Evolutionary conservation across 2,888 invertebrate species (phyloP).

Genomic region (Yponomeuta malinellus): DNA sequence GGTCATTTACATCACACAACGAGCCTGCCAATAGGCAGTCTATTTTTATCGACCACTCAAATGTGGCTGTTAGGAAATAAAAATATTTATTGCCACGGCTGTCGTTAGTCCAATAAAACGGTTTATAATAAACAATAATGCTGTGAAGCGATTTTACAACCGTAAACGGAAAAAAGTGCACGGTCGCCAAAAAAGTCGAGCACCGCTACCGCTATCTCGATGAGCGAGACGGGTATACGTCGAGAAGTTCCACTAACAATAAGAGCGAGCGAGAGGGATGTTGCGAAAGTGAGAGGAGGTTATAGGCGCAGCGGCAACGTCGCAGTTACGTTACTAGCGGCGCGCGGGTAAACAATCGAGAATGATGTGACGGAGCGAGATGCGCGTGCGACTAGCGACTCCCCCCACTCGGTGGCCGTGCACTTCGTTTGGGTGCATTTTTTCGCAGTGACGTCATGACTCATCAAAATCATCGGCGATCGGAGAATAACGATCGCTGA

Average conservation of each 20-base stretch:
- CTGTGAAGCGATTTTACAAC: conserved; percentile 52
- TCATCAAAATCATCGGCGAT: not conserved
- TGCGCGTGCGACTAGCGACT: conserved; percentile 53
- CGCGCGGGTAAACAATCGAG: conserved; percentile 69
- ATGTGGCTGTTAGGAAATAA: conserved; percentile 7
- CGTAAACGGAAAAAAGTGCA: conserved; percentile 67
- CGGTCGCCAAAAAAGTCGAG: conserved; percentile 64
- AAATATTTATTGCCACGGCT: not conserved
- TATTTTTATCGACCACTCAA: not conserved
- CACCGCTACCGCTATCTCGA: conserved; percentile 58
- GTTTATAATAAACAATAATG: conserved; percentile 42
- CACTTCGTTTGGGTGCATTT: conserved; percentile 41
- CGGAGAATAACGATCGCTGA: not conserved
- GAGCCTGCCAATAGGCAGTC: not conserved
- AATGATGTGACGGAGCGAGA: conserved; percentile 51
- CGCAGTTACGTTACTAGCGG: conserved; percentile 53
- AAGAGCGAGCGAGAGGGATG: conserved; percentile 38
- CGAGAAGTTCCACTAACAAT: not conserved
- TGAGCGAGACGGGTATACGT: conserved; percentile 43
- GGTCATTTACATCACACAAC: conserved; percentile 1
- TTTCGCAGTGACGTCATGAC: conserved; percentile 55
- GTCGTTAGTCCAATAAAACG: conserved; percentile 7
- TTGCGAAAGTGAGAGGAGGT: conserved; percentile 74
- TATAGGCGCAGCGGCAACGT: conserved; percentile 62
- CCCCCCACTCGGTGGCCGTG: conserved; percentile 37